A percentile compares a stretch with the other conserved stretches of the same genome.
These are phyloP conservation scores for Prosapia bicincta DNA, from an alignment of 2,888 invertebrate genomes.

Conservation along the genomic window DNA sequence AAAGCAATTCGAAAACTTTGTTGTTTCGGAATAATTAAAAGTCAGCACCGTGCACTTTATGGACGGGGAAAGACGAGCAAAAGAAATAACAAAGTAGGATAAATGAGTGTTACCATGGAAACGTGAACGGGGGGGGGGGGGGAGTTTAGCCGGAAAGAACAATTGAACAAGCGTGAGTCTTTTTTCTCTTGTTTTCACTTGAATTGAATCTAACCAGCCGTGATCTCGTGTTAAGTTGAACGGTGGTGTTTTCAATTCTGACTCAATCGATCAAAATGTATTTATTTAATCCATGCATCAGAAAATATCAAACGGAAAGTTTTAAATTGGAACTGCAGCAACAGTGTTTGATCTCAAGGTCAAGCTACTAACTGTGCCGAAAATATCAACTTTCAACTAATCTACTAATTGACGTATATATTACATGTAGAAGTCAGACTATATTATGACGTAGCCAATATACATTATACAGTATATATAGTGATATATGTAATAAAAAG, in stretches of 20 bases:
- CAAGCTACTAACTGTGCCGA: no score
- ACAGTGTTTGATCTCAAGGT: no score
- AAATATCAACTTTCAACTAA: no score
- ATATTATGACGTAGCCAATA: no score
- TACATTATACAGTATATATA: no score
- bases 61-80: background rate
- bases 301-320: background rate
- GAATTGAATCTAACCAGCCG: background rate
- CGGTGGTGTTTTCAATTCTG: background rate
- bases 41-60: background rate
- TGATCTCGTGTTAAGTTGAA: background rate
- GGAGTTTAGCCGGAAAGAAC: background rate
- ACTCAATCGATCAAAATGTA: background rate
- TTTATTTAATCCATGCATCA: background rate
- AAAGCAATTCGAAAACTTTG: background rate
- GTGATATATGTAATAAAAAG: no score
- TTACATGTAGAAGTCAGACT: no score
- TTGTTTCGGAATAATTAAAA: background rate
- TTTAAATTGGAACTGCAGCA: background rate
- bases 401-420: no score
- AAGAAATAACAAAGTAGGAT: conserved; percentile 2
- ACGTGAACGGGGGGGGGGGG: background rate
- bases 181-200: background rate
- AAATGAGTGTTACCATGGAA: background rate
- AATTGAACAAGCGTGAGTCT: background rate